Base-by-base conservation (phyloP, 2,888 invertebrate genomes). In the Bhutanitis thaidina region DNA sequence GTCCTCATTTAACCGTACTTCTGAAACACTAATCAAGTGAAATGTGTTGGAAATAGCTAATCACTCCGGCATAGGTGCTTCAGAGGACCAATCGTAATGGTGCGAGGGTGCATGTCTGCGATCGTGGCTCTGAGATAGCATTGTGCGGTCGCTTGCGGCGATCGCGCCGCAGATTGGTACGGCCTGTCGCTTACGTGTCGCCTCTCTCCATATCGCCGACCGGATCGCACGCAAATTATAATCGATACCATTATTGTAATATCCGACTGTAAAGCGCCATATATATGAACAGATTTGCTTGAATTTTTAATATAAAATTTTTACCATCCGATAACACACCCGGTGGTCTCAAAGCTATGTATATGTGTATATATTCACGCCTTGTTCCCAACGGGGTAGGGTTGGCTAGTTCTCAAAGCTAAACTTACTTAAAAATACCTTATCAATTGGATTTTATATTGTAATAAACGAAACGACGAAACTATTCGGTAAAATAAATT, bases 201-300 rank as follows among this genome's bases (percentile, higher is more conserved):
- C 81, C 78, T 79, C 74, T 68, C 73, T 73, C 74, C 70, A 67
- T 88, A 88, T 87, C 88, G 74, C 75, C 57, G 59, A 71, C 75
- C 75, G 77, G 77, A 88, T 89, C 88, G 82, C 86, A 89, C 88
- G 88, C 88, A 88, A 89, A 89, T 89, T 89, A 89, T 89, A 87
- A 88, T 85, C 88, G 88, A 89, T 87, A 87, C 88, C 86, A 88
- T 87, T 89, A 89, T 89, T 88, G 88, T 88, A 85, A 87, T 84
- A 87, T 82, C 78, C 76, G 67, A 78, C 73, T 79, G 78, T 77
- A 79, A 83, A 40, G 43, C 29, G 16, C 7, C 9, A 15, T 38
- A 15, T 34, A 51, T 36, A 45, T 34, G 39, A 7, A 14, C 35
- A 9, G 20, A 38, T 49, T 50, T 43, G 16, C 16, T 41, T 37